phyloP scores from a whole-genome alignment of 2,888 invertebrate genomes.

The Ligdia adustata region DNA sequence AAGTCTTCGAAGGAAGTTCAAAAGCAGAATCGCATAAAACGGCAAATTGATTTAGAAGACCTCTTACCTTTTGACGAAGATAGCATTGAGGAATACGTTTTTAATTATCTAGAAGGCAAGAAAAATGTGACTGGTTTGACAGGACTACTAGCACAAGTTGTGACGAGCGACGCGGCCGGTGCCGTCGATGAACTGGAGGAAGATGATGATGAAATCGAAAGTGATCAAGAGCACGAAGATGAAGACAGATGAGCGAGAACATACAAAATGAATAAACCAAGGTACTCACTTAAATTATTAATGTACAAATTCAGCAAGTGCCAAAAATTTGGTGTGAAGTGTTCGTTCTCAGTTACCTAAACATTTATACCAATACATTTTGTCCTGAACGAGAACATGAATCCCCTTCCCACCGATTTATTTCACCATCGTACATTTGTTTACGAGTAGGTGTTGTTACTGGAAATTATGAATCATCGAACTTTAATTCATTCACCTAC shows the following conservation, averaged over 20 bases:
- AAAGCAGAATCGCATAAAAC: slow-evolving; percentile 51
- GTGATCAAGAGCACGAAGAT: slow-evolving; percentile 46
- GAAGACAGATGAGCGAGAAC: slow-evolving; percentile 52
- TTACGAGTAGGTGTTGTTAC: background rate
- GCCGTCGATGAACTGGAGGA: slow-evolving; percentile 58
- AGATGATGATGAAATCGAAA: slow-evolving; percentile 50
- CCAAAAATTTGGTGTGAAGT: slow-evolving; percentile 55
- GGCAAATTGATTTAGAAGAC: slow-evolving; percentile 72
- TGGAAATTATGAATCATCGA: background rate
- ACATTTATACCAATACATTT: slow-evolving; percentile 10
- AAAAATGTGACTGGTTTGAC: slow-evolving; percentile 71
- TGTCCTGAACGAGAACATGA: slow-evolving; percentile 15
- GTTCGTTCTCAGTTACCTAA: slow-evolving; percentile 26
- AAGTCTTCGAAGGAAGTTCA: slow-evolving; percentile 39
- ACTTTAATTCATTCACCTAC: background rate
- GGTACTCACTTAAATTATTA: background rate
- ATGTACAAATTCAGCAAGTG: slow-evolving; percentile 46
- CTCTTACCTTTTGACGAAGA: slow-evolving; percentile 74
- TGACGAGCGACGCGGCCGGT: slow-evolving; percentile 62
- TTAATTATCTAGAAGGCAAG: slow-evolving; percentile 64
- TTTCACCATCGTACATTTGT: background rate
- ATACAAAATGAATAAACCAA: slow-evolving; percentile 3
- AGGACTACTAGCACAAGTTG: slow-evolving; percentile 67
- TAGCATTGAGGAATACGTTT: slow-evolving; percentile 69
- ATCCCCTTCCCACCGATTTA: slow-evolving; percentile 25